Evolutionary conservation across 2,888 invertebrate genomes (phyloP), one percentile per base, ranked within the genome.

Genomic region (Emmelina monodactyla): DNA sequence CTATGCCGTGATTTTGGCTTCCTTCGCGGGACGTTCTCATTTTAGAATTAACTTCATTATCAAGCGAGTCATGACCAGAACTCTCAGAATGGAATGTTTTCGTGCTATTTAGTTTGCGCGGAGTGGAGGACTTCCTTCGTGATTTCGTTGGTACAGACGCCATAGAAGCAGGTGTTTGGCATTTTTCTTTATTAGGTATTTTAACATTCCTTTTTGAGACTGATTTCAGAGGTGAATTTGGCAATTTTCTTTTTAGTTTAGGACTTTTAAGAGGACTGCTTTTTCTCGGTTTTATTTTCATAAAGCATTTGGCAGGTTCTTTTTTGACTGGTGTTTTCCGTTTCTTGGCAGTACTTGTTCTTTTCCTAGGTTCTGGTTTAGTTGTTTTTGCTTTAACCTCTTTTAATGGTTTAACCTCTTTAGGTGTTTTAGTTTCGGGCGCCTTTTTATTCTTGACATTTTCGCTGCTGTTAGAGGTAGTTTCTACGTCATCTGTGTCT

Each of bases 71-170:
- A 31, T 58, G 54, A 3, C 52, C 53, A 31, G 61, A 58, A 47
- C 57, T 65, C 47, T 64, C 64, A 3, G 65, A 62, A 43, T 59
- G 58, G 45, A 68, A 64, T 32, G 55, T 49, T 55, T 78, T 72
- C 28, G 60, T 62, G 35, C 71, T 66, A 41, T 72, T 57, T 4
- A 79, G 51, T 58, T 81, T 80, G 43, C 81, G 60, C 2, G 80
- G 80, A 2, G 79, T 79, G 2, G 80, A 78, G 11, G 80, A 81
- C 51, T 81, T 81, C 47, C 80, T 59, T 22, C 79, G 65, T 0
- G 80, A 80, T 49, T 79, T 80, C 1, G 70, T 64, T 9, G 65
- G 65, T 19, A 49, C 59, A 29, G 42, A 39, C 28, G 48, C 31
- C 1, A 45, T 22, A 5, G 59, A 47, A 6, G 47, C 35, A 13